These are phyloP conservation scores for Notarius lentiginosus DNA, from an alignment of 2,113 vertebrate genomes.

Conservation along the genomic window DNA sequence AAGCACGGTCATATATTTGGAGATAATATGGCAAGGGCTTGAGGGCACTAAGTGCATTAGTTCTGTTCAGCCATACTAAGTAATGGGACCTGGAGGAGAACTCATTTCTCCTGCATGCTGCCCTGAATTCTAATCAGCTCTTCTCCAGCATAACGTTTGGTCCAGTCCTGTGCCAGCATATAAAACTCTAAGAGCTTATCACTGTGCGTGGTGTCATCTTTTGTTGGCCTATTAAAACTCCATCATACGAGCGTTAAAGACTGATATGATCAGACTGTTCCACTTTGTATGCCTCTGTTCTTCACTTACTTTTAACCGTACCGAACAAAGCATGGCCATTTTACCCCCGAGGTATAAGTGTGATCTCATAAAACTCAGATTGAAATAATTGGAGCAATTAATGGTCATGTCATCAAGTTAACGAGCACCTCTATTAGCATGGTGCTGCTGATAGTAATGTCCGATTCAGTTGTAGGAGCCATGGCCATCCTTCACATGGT, in stretches of 20 bases:
- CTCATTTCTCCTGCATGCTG: conserved; percentile 38
- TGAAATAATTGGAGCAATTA: conserved; percentile 25
- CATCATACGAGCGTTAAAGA: not conserved
- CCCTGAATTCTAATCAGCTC: conserved; percentile 47
- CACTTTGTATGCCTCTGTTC: not conserved
- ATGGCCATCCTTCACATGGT: not conserved
- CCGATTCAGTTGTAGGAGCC: not conserved
- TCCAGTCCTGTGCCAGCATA: not conserved
- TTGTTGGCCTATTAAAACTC: not conserved
- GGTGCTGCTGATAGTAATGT: not conserved
- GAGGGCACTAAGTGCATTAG: conserved; percentile 51
- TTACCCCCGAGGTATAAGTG: conserved; percentile 5
- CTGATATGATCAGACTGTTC: not conserved
- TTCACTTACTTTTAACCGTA: no score
- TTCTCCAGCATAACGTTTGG: conserved; percentile 20
- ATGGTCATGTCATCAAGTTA: not conserved
- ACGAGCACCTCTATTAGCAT: conserved; percentile 12
- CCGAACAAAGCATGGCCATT: conserved; percentile 2
- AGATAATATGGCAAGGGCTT: conserved; percentile 42
- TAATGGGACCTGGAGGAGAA: conserved; percentile 44
- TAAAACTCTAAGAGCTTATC: not conserved
- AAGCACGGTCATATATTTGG: conserved; percentile 39
- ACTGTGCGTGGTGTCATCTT: not conserved
- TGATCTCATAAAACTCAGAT: not conserved
- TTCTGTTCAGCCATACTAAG: conserved; percentile 44